Conservation (phyloP, 2,113 vertebrate genomes). For the Silurus asotus region DNA sequence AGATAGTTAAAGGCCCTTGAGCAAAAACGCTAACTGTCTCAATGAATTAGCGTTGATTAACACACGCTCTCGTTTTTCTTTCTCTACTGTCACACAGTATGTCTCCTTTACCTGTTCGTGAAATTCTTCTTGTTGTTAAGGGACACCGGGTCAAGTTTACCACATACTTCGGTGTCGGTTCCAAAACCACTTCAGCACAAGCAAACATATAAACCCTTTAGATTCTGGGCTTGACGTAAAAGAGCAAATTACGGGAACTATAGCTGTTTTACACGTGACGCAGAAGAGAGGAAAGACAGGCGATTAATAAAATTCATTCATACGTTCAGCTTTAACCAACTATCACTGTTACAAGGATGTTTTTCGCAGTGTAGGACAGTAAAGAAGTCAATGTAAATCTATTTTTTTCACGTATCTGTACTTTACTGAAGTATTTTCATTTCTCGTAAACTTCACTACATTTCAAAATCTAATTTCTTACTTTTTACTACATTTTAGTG, state of each 20-base stretch:
- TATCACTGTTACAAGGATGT: background rate
- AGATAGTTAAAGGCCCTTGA: background rate
- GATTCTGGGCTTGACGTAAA: slow-evolving; percentile 20
- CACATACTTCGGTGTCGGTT: slow-evolving; percentile 31
- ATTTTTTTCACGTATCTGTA: too few relatives aligned
- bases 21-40: background rate
- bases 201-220: slow-evolving; percentile 54
- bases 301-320: background rate
- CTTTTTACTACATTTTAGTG: too few relatives aligned
- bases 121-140: slow-evolving; percentile 50
- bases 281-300: slow-evolving; percentile 9
- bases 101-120: slow-evolving; percentile 28
- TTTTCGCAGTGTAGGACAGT: background rate
- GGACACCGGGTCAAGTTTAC: slow-evolving; percentile 51
- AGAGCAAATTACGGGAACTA: slow-evolving; percentile 33
- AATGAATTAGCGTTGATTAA: too few relatives aligned
- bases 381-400: too few relatives aligned
- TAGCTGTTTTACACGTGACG: slow-evolving; percentile 49
- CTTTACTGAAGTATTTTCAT: too few relatives aligned
- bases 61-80: background rate
- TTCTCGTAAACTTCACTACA: too few relatives aligned
- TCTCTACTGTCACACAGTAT: background rate
- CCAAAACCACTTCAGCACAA: slow-evolving; percentile 37
- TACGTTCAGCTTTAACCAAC: background rate
- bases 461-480: too few relatives aligned